A percentile compares a stretch with the other conserved stretches of the same genome.
Evolutionary conservation across 2,888 invertebrate genomes (phyloP).

Genomic region (Erebia aethiops): DNA sequence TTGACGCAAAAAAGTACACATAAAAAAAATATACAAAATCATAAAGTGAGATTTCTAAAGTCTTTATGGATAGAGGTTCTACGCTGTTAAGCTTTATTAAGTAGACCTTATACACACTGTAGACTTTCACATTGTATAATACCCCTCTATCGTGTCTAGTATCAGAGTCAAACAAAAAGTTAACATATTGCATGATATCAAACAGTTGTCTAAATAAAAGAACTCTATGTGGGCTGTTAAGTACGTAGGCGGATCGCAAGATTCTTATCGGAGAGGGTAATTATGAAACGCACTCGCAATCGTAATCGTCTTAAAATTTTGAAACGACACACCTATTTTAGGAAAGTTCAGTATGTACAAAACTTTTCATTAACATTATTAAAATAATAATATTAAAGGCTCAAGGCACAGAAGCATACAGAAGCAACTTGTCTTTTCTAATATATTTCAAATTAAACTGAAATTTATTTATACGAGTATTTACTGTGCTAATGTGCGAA

Average conservation of each 20-base stretch:
- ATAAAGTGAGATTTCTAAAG: no score
- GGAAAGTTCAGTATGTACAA: background rate
- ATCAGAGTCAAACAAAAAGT: constrained; percentile 22
- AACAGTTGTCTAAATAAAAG: constrained; percentile 37
- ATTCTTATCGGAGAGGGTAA: constrained; percentile 30
- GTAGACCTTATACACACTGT: background rate
- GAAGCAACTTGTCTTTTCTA: no score
- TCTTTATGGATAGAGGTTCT: no score
- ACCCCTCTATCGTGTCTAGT: constrained; percentile 13
- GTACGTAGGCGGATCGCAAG: constrained; percentile 37
- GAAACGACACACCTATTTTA: background rate
- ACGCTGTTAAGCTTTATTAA: no score
- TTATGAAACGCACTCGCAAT: background rate
- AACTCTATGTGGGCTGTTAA: constrained; percentile 31
- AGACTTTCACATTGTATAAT: background rate
- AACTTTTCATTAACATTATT: no score
- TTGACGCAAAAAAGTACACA: no score
- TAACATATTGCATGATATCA: constrained; percentile 37
- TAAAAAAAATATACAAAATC: no score
- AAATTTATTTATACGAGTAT: no score
- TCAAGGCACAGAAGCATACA: no score
- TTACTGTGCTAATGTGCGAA: no score
- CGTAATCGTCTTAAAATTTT: background rate
- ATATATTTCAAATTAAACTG: no score
- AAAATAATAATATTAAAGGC: no score